These are phyloP conservation scores for Eulemur albifrons DNA, from an alignment of 2,797 vertebrate species.

Conservation along the genomic window DNA sequence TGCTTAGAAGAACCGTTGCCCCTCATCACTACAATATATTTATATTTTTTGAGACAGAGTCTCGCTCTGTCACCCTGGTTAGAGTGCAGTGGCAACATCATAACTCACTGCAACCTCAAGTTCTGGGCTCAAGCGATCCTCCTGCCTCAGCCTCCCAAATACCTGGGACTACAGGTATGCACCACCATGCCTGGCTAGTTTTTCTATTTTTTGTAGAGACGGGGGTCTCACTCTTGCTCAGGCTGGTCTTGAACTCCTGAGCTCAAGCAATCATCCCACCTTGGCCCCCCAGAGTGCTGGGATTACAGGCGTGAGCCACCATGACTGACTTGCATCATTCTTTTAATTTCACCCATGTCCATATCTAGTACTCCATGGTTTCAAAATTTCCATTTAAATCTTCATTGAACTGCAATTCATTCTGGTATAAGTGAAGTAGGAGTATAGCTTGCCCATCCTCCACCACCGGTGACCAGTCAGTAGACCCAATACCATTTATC, in stretches of 20 bases:
- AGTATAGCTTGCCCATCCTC: neutral
- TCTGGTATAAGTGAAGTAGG: neutral
- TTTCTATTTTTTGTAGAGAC: neutral
- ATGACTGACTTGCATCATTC: neutral
- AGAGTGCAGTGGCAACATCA: no score
- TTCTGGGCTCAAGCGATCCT: neutral
- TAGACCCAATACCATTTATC: neutral
- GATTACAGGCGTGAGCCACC: neutral
- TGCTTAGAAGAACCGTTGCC: neutral
- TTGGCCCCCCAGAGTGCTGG: neutral
- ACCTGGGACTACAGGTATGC: neutral
- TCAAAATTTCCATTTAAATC: conserved; percentile 31
- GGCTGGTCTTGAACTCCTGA: neutral
- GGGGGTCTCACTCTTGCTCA: neutral
- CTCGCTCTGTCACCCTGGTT: neutral
- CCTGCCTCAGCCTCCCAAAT: neutral
- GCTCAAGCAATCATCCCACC: neutral
- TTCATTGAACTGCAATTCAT: neutral
- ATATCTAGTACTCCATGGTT: neutral
- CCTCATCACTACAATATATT: neutral
- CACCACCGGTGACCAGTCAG: neutral
- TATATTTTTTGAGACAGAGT: neutral
- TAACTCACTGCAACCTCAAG: neutral
- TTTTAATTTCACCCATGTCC: neutral
- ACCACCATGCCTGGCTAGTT: neutral